Evolutionary conservation across 1,140 invertebrate species (phyloP).

Genomic region (Tachypleus tridentatus): DNA sequence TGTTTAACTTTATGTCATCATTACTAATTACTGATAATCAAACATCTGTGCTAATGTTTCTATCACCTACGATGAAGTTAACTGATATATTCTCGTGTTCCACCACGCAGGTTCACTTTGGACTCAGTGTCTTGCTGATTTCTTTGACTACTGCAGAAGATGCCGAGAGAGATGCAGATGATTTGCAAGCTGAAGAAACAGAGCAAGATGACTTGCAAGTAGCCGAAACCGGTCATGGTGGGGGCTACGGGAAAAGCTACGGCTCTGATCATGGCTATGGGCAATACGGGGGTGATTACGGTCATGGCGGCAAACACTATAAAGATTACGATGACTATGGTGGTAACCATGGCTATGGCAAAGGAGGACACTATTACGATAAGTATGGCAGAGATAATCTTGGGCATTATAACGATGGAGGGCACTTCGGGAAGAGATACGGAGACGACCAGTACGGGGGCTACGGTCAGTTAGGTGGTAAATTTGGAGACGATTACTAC

Average conservation of each 20-base stretch:
- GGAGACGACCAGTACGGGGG: conserved; percentile 14
- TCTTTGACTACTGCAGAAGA: no score
- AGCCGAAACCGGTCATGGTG: background rate
- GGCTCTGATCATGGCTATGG: background rate
- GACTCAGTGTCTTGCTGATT: no score
- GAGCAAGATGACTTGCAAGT: background rate
- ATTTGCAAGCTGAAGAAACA: no score
- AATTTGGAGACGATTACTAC: conserved; percentile 14
- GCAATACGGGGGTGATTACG: conserved; percentile 5
- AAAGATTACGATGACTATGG: conserved; percentile 6
- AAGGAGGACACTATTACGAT: conserved; percentile 13
- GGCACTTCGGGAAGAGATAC: conserved; percentile 7
- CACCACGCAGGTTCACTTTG: no score
- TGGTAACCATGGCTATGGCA: conserved; percentile 10
- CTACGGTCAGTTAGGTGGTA: conserved; percentile 15
- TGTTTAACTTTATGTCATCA: no score
- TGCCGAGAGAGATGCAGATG: no score
- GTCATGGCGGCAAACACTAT: conserved; percentile 13
- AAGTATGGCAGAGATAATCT: conserved; percentile 17
- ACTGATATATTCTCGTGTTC: no score
- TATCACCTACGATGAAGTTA: no score
- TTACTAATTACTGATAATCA: no score
- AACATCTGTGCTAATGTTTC: no score
- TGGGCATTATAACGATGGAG: conserved; percentile 11
- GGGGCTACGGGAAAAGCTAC: background rate